These are phyloP conservation scores for Cetonia aurata DNA, from an alignment of 2,888 invertebrate genomes.

Conservation along the genomic window DNA sequence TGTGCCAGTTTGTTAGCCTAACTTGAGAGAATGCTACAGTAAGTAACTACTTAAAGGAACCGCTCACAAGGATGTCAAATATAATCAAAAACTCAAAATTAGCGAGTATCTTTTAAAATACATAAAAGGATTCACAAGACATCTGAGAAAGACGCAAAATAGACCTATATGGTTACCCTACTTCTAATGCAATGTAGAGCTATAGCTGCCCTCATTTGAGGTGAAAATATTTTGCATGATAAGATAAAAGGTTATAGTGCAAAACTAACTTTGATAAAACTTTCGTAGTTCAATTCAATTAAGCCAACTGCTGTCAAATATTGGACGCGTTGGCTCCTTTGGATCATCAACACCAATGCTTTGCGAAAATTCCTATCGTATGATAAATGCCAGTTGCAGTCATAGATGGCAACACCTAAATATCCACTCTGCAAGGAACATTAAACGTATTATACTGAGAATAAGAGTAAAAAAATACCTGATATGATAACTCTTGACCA, in stretches of 20 bases:
- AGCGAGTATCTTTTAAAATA: no score
- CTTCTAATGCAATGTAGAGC: no score
- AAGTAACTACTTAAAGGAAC: no score
- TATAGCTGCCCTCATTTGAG: background rate
- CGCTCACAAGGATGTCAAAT: no score
- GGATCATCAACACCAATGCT: slow-evolving; percentile 46
- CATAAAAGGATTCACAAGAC: no score
- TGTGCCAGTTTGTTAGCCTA: no score
- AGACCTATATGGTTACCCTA: no score
- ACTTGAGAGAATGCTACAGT: no score
- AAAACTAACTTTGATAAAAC: slow-evolving; percentile 46
- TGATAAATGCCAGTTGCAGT: slow-evolving; percentile 44
- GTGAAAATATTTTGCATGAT: background rate
- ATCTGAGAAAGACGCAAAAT: no score
- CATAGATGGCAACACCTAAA: slow-evolving; percentile 42
- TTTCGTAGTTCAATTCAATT: slow-evolving; percentile 48
- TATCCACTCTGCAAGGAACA: slow-evolving; percentile 42
- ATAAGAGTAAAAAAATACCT: slow-evolving; percentile 15
- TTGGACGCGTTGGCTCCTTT: slow-evolving; percentile 43
- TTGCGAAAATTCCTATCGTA: slow-evolving; percentile 42
- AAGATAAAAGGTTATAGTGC: background rate
- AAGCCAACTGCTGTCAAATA: slow-evolving; percentile 49
- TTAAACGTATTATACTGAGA: background rate
- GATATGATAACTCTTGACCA: slow-evolving; percentile 38
- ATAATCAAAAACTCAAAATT: no score